Evolutionary conservation across 2,797 vertebrate genomes (phyloP).

Genomic region (Sternotherus odoratus): DNA sequence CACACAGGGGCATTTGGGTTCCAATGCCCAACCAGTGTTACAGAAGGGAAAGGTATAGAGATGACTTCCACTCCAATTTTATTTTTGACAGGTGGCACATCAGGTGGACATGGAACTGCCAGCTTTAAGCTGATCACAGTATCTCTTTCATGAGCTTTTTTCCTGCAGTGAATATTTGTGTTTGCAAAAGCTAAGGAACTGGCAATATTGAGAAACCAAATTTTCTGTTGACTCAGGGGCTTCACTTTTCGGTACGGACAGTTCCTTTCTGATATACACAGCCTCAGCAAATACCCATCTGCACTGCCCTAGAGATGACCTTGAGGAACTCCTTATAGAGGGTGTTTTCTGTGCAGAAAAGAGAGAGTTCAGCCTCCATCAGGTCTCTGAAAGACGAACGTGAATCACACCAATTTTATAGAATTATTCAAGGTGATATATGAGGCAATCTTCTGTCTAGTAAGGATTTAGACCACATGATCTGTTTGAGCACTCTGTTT

Average conservation of each 20-base stretch:
- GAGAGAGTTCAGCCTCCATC: background rate
- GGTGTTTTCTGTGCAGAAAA: background rate
- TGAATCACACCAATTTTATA: conserved; percentile 18
- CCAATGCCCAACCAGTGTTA: conserved; percentile 1
- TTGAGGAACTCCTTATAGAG: background rate
- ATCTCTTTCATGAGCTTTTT: conserved; percentile 49
- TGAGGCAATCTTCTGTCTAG: conserved; percentile 14
- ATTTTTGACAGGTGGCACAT: conserved; percentile 27
- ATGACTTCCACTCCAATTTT: conserved; percentile 4
- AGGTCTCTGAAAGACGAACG: background rate
- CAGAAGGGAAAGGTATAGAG: background rate
- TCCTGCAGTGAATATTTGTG: conserved; percentile 33
- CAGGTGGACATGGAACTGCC: conserved; percentile 48
- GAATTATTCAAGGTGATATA: conserved; percentile 25
- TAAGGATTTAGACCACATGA: conserved; percentile 23
- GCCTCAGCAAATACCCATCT: conserved; percentile 16
- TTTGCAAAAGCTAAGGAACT: conserved; percentile 40
- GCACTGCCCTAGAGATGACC: conserved; percentile 15
- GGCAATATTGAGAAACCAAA: conserved; percentile 24
- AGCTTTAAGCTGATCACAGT: conserved; percentile 40
- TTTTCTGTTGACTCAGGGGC: conserved; percentile 47
- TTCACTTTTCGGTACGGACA: conserved; percentile 37
- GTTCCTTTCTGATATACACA: conserved; percentile 11
- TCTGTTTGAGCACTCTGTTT: conserved; percentile 38
- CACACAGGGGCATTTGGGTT: background rate